Evolutionary conservation across 2,888 invertebrate species (phyloP).

Genomic region (Ceraclea dissimilis): DNA sequence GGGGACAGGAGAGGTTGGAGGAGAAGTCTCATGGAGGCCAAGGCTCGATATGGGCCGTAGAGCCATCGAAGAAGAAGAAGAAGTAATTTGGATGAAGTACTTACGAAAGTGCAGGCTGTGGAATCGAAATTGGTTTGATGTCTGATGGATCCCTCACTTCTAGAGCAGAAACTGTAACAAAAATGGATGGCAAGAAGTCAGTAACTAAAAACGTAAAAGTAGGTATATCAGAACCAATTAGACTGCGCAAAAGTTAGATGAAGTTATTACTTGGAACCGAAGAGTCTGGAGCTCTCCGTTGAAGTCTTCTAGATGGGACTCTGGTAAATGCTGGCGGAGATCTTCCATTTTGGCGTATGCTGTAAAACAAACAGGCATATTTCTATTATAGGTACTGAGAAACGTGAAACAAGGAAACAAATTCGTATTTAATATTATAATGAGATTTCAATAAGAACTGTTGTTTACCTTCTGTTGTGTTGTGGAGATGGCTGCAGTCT

Average conservation of each 20-base stretch:
- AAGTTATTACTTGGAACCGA: slow-evolving; percentile 7
- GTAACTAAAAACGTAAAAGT: no score
- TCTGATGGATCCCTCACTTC: slow-evolving; percentile 32
- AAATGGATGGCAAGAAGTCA: no score
- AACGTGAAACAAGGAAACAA: no score
- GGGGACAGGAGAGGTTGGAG: no score
- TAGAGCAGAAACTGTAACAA: slow-evolving; percentile 33
- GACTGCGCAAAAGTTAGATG: not conserved
- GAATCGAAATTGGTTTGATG: slow-evolving; percentile 49
- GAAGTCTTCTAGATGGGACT: slow-evolving; percentile 69
- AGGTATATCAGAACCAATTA: not conserved
- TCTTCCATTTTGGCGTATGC: slow-evolving; percentile 53
- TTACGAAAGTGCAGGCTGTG: slow-evolving; percentile 49
- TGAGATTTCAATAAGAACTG: no score
- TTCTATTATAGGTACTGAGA: no score
- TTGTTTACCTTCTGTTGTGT: slow-evolving; percentile 16
- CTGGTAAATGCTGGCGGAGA: slow-evolving; percentile 70
- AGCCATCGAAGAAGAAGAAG: no score
- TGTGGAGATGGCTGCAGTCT: slow-evolving; percentile 63
- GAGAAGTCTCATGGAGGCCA: no score
- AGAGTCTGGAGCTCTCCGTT: slow-evolving; percentile 41
- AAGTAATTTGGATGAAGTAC: no score
- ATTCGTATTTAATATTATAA: no score
- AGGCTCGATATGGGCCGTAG: no score
- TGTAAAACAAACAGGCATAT: slow-evolving; percentile 30